A percentile compares a stretch with the other conserved stretches of the same genome.
These are phyloP conservation scores for Iselma pallidipennis DNA, from an alignment of 2,888 invertebrate species.

Conservation along the genomic window DNA sequence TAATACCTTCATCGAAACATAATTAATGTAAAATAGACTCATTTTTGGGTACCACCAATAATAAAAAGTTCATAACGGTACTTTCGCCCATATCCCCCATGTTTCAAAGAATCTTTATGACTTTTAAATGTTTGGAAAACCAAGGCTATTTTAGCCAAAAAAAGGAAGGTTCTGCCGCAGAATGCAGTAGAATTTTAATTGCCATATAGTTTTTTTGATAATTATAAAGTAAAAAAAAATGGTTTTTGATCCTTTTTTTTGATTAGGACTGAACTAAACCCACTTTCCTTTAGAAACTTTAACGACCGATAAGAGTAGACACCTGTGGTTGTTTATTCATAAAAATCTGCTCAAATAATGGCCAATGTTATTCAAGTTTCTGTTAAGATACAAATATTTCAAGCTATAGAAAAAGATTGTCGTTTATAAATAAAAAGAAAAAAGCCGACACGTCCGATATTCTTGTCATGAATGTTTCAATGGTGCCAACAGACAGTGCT, in stretches of 20 bases:
- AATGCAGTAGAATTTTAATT: conserved; percentile 23
- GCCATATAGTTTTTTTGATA: conserved; percentile 8
- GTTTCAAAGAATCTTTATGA: conserved; percentile 1
- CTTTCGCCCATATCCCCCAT: background rate
- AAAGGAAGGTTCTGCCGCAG: background rate
- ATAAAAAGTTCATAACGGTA: background rate
- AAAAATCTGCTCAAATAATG: too few relatives aligned
- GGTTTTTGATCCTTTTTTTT: background rate
- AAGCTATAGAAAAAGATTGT: too few relatives aligned
- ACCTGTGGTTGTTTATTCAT: too few relatives aligned
- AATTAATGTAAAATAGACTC: background rate
- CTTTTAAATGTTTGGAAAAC: background rate
- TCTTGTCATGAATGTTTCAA: background rate
- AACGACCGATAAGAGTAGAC: too few relatives aligned
- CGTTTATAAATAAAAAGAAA: too few relatives aligned
- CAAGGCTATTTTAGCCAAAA: conserved; percentile 1
- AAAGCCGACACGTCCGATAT: too few relatives aligned
- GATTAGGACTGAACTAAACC: background rate
- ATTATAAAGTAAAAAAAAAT: background rate
- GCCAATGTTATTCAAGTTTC: too few relatives aligned
- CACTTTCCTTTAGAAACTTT: background rate
- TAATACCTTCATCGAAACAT: background rate
- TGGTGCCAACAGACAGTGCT: background rate
- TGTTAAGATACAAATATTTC: too few relatives aligned
- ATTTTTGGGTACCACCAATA: background rate